Base-by-base conservation (phyloP, 2,797 vertebrate species). In the Enteromius mattozi region DNA sequence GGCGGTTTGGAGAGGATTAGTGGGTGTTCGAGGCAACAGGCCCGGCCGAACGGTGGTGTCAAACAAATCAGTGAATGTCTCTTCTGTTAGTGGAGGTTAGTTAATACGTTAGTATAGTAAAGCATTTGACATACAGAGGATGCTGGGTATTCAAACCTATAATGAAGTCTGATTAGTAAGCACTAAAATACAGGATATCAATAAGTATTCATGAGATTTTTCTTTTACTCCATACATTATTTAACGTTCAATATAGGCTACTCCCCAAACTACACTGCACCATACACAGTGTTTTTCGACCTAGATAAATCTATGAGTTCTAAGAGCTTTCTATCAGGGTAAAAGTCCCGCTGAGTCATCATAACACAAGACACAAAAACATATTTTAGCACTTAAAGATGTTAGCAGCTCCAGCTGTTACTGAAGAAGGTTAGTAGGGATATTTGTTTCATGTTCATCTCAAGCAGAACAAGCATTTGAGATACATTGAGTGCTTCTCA, bases 1-100 rank as follows among this genome's bases (percentile, higher is more conserved):
- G 0, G 94, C 94, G 2, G 90, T 89, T 90, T 86, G 92, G 61
- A 88, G 86, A 78, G 82, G 80, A 80, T 82, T 90, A 88, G 83
- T 35, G 35, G 89, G 86, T 79, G 90, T 87, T 56, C 69, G 89
- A 80, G 91, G 91, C 76, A 91, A 89, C 87, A 91, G 81, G 69
- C 54, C 91, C 10, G 89, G 88, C 51, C 85, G 90, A 80, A 90
- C 72, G 37, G 90, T 90, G 83, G 89, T 56, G 9, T 47, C 86
- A 89, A 89, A 90, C 33, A 88, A 70, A 87, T 89, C 90, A 65
- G 81, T 78, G 66, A 74, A 79, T 83, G 56, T 86, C 75, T 89
- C 88, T 77, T 89, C 91, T 92, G 91, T 91, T 88, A 90, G 86
- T 82, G 81, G 80, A 86, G 56, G 85, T 87, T 89, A 79, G 85